Evolutionary conservation across 2,113 vertebrate genomes (phyloP).

Genomic region (Callospermophilus lateralis): DNA sequence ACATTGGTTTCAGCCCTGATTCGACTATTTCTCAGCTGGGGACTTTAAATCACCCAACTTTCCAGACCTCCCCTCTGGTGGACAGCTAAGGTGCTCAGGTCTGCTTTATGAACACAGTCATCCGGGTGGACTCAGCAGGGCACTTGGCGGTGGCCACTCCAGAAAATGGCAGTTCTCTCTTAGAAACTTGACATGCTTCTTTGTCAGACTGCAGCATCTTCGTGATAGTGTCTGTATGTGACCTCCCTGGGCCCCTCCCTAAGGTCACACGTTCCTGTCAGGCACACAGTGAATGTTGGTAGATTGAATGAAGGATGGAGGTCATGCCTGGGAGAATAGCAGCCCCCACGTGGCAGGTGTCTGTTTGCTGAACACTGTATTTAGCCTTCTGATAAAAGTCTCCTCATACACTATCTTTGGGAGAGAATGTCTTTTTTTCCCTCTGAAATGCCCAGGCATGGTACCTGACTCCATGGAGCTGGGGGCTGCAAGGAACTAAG

Average conservation of each 20-base stretch:
- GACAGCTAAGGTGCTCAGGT: fast-evolving
- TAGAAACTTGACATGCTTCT: neutral
- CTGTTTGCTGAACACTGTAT: neutral
- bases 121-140: neutral
- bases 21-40: no score
- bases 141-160: fast-evolving
- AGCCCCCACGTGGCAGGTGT: neutral
- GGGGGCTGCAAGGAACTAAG: neutral
- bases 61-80: neutral
- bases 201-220: neutral
- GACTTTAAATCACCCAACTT: neutral
- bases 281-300: neutral
- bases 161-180: no score
- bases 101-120: fast-evolving
- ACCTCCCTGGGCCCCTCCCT: neutral
- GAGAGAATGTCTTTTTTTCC: fast-evolving
- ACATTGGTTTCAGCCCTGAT: neutral
- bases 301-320: neutral
- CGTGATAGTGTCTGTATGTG: neutral
- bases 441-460: neutral
- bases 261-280: fast-evolving
- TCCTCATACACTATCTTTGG: neutral
- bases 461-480: neutral
- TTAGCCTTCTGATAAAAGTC: neutral
- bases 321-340: fast-evolving